Base-by-base conservation (phyloP, 2,113 vertebrate genomes). In the Gila orcuttii region DNA sequence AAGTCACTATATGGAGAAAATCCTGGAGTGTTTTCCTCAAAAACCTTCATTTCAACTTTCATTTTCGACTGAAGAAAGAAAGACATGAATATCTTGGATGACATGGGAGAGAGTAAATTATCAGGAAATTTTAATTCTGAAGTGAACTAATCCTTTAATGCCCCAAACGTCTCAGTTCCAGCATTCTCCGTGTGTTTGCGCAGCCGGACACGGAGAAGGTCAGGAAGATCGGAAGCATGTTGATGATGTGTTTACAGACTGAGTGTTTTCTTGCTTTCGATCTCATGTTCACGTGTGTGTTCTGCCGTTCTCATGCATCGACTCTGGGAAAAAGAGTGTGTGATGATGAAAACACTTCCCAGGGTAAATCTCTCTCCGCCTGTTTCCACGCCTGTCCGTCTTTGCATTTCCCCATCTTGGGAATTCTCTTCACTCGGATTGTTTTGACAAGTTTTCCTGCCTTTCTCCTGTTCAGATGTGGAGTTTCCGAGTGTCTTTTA, bases 381-480 rank as follows among this genome's bases (percentile, higher is more conserved):
- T 17, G 13, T 31, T 68, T 69, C 66, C 66, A 21, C 31, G 66
- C 31, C 87, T 19, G 55, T 50, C 57, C 31, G 31, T 25, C 28
- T 33, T 66, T 64, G 39, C 28, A 19, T 13, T 31, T 75, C 17
- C 25, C 85, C 89, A 94, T 93, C 93, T 92, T 91, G 94, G 94
- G 94, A 95, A 95, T 96, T 96, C 93, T 93, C 93, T 93, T 96
- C 93, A 95, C 93, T 93, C 91, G 93, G 93, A 94, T 94, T 95
- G 93, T 93, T 93, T 93, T 96, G 94, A 96, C 95, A 96, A 90
- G 93, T 95, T 94, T 96, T 96, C 92, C 94, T 96, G 94, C 90
- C 92, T 96, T 94, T 90, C 88, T 96, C 89, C 88, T 80, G 82
- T 89, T 87, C 83, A 68, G 31, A 82, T 79, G 59, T 21, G n/a